Conservation (phyloP, 2,888 invertebrate species). For the Anoplius nigerrimus region DNA sequence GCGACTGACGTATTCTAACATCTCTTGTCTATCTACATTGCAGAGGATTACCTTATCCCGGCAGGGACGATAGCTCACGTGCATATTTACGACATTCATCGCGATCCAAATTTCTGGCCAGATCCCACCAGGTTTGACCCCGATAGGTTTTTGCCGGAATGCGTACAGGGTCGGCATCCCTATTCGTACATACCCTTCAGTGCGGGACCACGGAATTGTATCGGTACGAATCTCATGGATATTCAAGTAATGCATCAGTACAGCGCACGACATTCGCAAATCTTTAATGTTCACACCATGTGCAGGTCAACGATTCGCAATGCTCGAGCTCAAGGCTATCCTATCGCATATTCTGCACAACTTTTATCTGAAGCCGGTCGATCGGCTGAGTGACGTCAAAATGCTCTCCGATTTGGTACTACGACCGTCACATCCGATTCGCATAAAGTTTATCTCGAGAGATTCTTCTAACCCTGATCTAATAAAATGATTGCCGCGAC, state of each 20-base stretch:
- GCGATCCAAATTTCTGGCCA: slow-evolving; percentile 79
- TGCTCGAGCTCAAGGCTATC: slow-evolving; percentile 62
- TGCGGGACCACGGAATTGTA: slow-evolving; percentile 83
- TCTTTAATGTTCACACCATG: neutral
- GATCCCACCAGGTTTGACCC: slow-evolving; percentile 82
- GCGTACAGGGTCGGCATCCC: slow-evolving; percentile 76
- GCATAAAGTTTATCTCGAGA: slow-evolving; percentile 50
- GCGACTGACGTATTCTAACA: too few species aligned
- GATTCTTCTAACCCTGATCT: slow-evolving; percentile 13
- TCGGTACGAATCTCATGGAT: slow-evolving; percentile 75
- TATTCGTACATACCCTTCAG: slow-evolving; percentile 83
- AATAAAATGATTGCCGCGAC: too few species aligned
- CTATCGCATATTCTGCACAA: slow-evolving; percentile 54
- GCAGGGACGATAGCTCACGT: slow-evolving; percentile 72
- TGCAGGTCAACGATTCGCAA: slow-evolving; percentile 52
- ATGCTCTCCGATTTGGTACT: slow-evolving; percentile 54
- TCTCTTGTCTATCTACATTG: neutral
- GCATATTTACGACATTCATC: slow-evolving; percentile 76
- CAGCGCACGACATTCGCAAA: slow-evolving; percentile 29
- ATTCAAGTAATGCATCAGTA: neutral
- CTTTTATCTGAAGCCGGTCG: slow-evolving; percentile 62
- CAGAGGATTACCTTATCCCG: slow-evolving; percentile 77
- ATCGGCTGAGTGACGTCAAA: slow-evolving; percentile 51
- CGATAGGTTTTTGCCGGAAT: slow-evolving; percentile 82
- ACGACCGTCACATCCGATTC: slow-evolving; percentile 50